phyloP scores from a whole-genome alignment of 2,113 vertebrate genomes.

The Sinosuthora webbiana region DNA sequence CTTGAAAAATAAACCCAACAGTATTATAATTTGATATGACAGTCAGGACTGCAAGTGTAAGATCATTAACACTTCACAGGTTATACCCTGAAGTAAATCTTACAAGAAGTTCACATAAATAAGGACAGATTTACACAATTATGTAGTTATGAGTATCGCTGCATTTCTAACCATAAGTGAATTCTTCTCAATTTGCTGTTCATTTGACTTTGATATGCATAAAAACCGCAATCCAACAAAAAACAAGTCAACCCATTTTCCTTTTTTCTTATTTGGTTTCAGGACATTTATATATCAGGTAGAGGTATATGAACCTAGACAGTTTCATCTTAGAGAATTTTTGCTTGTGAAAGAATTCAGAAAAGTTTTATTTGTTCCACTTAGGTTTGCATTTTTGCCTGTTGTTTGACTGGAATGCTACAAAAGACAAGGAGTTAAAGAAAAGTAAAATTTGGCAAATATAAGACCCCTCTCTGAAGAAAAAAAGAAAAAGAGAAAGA shows the following conservation, averaged over 20 bases:
- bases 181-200: conserved; percentile 60
- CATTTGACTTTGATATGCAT: conserved; percentile 71
- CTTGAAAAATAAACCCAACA: conserved; percentile 65
- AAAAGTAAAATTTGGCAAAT: conserved; percentile 52
- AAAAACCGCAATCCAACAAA: conserved; percentile 63
- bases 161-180: conserved; percentile 64
- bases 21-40: conserved; percentile 68
- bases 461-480: not conserved
- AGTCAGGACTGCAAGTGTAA: conserved; percentile 64
- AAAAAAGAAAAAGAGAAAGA: not conserved
- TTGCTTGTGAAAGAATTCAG: conserved; percentile 66
- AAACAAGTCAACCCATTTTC: conserved; percentile 65
- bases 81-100: conserved; percentile 74
- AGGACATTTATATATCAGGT: conserved; percentile 72
- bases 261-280: conserved; percentile 69
- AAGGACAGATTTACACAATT: conserved; percentile 72
- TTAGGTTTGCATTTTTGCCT: conserved; percentile 69
- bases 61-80: conserved; percentile 74
- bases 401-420: conserved; percentile 36
- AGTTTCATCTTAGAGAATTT: conserved; percentile 65
- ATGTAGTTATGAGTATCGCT: conserved; percentile 65
- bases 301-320: conserved; percentile 32
- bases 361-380: conserved; percentile 70
- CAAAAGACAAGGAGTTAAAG: conserved; percentile 20
- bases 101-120: conserved; percentile 73